Base-by-base conservation (phyloP, 2,888 invertebrate genomes). In the Drosophila heteroneura region DNA sequence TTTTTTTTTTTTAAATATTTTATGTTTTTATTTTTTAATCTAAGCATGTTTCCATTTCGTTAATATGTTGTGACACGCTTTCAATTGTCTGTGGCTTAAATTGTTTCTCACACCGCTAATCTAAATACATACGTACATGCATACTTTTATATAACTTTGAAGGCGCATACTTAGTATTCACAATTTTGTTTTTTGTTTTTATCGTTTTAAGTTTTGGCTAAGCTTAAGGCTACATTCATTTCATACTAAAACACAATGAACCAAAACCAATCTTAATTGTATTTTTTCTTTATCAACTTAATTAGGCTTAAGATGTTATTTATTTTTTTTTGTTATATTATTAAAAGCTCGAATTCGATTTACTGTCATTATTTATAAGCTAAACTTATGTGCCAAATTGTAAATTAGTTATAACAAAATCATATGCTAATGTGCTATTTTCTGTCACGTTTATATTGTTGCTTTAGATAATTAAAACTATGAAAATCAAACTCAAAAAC, bases 111-210 rank as follows among this genome's bases (percentile, higher is more conserved):
- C 83, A 77, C 72, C 51, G 68, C 80, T 73, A 74, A 64, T 70
- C 88, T 78, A 89, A 72, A 89, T 72, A 73, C 72, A 76, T 61
- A 69, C 69, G 62, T 70, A 62, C 68, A 70, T 76, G 70, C 70
- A 65, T 69, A 72, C 60, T 49, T 57, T 56, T 70, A 57, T 61
- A 61, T 74, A 77, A 91, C 88, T 89, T 91, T 91, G 91, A 92
- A 92, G 92, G 92, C 92, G 92, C 93, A 91, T 93, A 91, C 76
- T 81, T 52, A 71, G 91, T 92, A 91, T 91, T 92, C 92, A 92
- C 93, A 92, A 90, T 91, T 74, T 78, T 74, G 69, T 72, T 74
- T 12, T 56, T 56, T n/a, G 6, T 12, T n/a, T 30, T 53, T 68
- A 62, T 67, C 54, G 22, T 61, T 78, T 64, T 76, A 54, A 59